Base-by-base conservation (phyloP, 53 echinoderm and acorn worm genomes). In the Echinarachnius parma region DNA sequence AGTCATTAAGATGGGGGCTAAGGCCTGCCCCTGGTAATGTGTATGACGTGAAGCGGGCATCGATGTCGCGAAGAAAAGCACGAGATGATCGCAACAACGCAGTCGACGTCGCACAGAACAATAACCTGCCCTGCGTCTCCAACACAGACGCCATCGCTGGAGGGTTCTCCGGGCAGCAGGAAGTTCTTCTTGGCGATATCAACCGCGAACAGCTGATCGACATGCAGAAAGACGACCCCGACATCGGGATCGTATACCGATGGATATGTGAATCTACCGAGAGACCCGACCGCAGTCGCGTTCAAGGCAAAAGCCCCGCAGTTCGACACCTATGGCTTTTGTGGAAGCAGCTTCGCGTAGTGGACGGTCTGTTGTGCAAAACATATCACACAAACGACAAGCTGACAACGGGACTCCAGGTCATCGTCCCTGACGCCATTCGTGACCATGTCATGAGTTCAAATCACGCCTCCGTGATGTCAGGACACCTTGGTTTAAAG, bases 261-360 rank as follows among this genome's bases (percentile, higher is more conserved):
- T 86, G 86, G 81, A 14, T 86, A 11, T 48, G n/a, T 37, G 27
- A 76, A 20, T 69, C 76, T 3, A 15, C 69, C 16, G 11, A 62
- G 11, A 37, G 82, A 71, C 87, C 87, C 5, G 15, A 10, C 13
- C 63, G 74, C n/a, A n/a, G n/a, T n/a, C n/a, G n/a, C n/a, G n/a
- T n/a, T n/a, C n/a, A n/a, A n/a, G n/a, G n/a, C n/a, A n/a, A n/a
- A n/a, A n/a, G n/a, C n/a, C n/a, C n/a, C n/a, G n/a, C n/a, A n/a
- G n/a, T n/a, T n/a, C n/a, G n/a, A n/a, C n/a, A n/a, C n/a, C n/a
- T n/a, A n/a, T n/a, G n/a, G n/a, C n/a, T n/a, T n/a, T n/a, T n/a
- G n/a, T n/a, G n/a, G n/a, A n/a, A n/a, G n/a, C n/a, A n/a, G n/a
- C n/a, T n/a, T n/a, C n/a, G n/a, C n/a, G n/a, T n/a, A n/a, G n/a